A percentile compares a stretch with the other conserved stretches of the same genome.
These are phyloP conservation scores for Celastrina argiolus DNA, from an alignment of 2,888 invertebrate species.

Conservation along the genomic window DNA sequence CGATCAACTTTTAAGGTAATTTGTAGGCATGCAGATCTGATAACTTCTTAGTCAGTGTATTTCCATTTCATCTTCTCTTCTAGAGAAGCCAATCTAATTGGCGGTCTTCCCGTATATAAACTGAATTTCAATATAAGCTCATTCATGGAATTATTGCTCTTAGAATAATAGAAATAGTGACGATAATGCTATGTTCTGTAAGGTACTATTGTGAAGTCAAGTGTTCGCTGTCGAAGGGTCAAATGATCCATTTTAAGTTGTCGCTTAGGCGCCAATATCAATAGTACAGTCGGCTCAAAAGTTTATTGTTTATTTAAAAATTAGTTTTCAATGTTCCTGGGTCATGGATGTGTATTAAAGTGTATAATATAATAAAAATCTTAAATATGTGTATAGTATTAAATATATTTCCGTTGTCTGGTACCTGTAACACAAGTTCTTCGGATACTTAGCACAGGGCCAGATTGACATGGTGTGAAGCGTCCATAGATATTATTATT, in stretches of 20 bases:
- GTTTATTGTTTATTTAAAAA: background rate
- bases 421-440: too few species aligned
- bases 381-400: too few species aligned
- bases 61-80: background rate
- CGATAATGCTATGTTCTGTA: background rate
- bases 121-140: background rate
- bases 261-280: slow-evolving; percentile 17
- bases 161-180: background rate
- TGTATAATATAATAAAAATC: too few species aligned
- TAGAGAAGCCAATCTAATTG: background rate
- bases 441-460: too few species aligned
- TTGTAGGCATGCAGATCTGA: background rate
- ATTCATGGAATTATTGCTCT: background rate
- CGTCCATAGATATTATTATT: too few species aligned
- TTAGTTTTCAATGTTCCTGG: too few species aligned
- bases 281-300: background rate
- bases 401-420: too few species aligned
- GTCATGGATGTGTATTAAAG: too few species aligned
- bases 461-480: too few species aligned
- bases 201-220: slow-evolving; percentile 19
- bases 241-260: slow-evolving; percentile 22
- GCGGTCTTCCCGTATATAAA: background rate
- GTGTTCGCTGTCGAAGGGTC: slow-evolving; percentile 19
- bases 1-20: background rate
- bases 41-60: background rate